Base-by-base conservation (phyloP, 2,888 invertebrate genomes). In the Folsomia candida region DNA sequence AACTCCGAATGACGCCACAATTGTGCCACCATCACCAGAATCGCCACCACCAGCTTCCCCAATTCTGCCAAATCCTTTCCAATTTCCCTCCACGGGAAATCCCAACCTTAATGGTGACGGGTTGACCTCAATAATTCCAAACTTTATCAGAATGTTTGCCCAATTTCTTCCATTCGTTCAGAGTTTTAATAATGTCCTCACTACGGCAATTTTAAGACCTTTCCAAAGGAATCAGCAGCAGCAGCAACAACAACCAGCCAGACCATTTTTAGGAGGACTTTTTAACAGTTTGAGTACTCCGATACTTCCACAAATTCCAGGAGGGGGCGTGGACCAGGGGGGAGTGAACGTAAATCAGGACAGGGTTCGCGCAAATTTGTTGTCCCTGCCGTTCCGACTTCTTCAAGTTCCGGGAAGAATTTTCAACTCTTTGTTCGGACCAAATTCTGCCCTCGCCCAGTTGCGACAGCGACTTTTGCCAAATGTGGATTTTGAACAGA, bases 351-450 rank as follows among this genome's bases (percentile, higher is more conserved):
- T 27, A 22, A 47, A 47, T 27, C n/a, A 9, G 67, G 58, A 25
- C 58, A 18, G 22, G n/a, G 57, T 57, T 57, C 57, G n/a, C 6
- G 9, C 4, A 22, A 57, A 22, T 59, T 25, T 59, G 14, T 59
- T 59, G 3, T 26, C 37, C 18, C 18, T 29, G 18, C n/a, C 29
- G 2, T 20, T 27, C 18, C 27, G 62, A 62, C 62, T 51, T 27
- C 57, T 65, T 3, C 65, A 65, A 26, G n/a, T 65, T 54, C 57
- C 57, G 4, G 27, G 28, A 54, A 65, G 65, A 20, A 57, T 65
- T 27, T 65, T 65, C 20, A 22, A 18, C 54, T 4, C 54, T 2
- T 20, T 64, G 1, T 64, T 64, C 24, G 63, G 63, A n/a, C 25
- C 27, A 20, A 64, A 64, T n/a, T 64, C 64, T 18, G 47, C 64